Conservation (phyloP, 2,797 vertebrate genomes). For the Mionectes olivaceus region DNA sequence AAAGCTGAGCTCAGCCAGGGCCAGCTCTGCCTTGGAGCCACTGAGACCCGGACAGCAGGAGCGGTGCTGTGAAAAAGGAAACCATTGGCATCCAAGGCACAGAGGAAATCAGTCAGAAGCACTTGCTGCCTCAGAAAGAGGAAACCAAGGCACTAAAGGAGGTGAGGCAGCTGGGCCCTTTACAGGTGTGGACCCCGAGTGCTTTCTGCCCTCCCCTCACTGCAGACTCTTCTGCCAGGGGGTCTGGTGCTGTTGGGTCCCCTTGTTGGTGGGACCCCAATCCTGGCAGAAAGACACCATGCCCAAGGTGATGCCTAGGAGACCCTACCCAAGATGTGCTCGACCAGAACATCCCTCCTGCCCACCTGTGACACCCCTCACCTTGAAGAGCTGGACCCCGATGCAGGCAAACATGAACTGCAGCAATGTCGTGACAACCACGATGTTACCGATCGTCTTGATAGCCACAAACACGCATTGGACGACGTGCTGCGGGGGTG, state of each 20-base stretch:
- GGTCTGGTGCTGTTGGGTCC: neutral
- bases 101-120: neutral
- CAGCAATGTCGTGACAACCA: conserved; percentile 92
- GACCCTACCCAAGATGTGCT: neutral
- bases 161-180: neutral
- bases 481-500: conserved; percentile 88
- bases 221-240: neutral
- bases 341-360: neutral
- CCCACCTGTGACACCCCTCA: conserved; percentile 46
- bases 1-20: neutral
- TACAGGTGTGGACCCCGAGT: neutral
- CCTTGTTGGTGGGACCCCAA: neutral
- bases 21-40: neutral
- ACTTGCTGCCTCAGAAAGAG: neutral
- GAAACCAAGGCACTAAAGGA: neutral
- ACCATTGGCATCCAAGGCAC: neutral
- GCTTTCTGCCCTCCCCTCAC: neutral
- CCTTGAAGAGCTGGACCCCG: conserved; percentile 97
- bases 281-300: neutral
- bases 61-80: neutral
- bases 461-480: conserved; percentile 98
- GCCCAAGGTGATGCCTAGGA: neutral
- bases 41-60: neutral
- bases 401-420: conserved; percentile 99
- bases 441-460: conserved; percentile 97